A percentile compares a stretch with the other conserved stretches of the same genome.
Conservation (phyloP, 2,888 invertebrate genomes). For the Xestia ashworthii region DNA sequence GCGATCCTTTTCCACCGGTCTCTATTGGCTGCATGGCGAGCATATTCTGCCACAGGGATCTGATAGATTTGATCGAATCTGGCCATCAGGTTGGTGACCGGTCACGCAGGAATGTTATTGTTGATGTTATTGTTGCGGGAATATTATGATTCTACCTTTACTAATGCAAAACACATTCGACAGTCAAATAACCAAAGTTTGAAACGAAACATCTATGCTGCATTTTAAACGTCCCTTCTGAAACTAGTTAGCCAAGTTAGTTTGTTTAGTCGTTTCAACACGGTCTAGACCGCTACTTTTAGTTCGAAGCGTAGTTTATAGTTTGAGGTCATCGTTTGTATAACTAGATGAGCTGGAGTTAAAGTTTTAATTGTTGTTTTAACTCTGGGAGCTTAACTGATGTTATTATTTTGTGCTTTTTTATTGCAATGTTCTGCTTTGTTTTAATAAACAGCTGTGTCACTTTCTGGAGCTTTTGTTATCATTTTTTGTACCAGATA, state of each 20-base stretch:
- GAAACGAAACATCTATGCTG: not conserved
- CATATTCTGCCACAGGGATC: not conserved
- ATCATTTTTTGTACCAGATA: too few species aligned
- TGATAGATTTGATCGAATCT: not conserved
- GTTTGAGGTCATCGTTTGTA: slow-evolving; percentile 36
- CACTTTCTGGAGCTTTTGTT: not conserved
- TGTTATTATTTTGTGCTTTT: not conserved
- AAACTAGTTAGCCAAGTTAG: slow-evolving; percentile 19
- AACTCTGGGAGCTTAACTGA: not conserved
- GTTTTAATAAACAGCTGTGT: not conserved
- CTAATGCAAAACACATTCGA: slow-evolving; percentile 10
- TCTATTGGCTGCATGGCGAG: not conserved
- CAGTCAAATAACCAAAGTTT: slow-evolving; percentile 3
- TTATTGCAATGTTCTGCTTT: not conserved
- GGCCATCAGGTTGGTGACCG: not conserved
- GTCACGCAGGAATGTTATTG: not conserved
- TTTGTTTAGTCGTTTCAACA: slow-evolving; percentile 25
- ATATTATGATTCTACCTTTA: not conserved
- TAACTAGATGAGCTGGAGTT: slow-evolving; percentile 18
- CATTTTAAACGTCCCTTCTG: slow-evolving; percentile 19
- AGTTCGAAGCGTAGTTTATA: slow-evolving; percentile 29
- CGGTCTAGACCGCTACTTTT: slow-evolving; percentile 45
- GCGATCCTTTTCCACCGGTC: not conserved
- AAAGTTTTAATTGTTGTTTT: slow-evolving; percentile 4
- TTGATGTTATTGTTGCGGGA: not conserved